Percentiles rank a stretch among this genome's conserved stretches.
These are phyloP conservation scores for Gephyroberyx darwinii DNA, from an alignment of 2,797 vertebrate species.

Conservation along the genomic window DNA sequence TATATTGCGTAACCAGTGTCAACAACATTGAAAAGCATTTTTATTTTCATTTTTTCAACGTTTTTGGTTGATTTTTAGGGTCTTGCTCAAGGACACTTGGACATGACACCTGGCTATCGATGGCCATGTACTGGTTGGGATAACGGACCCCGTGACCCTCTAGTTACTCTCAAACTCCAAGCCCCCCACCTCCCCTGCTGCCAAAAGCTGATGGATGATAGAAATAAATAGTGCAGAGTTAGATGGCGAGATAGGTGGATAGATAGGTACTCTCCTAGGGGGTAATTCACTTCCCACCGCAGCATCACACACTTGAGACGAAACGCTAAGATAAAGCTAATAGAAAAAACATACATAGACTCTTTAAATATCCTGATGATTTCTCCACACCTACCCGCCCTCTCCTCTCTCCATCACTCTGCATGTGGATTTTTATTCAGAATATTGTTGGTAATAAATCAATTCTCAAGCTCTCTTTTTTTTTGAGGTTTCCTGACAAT, in stretches of 20 bases:
- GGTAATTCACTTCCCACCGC: background rate
- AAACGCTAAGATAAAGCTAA: background rate
- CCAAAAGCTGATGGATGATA: background rate
- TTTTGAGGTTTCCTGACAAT: conserved; percentile 44
- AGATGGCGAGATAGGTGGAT: background rate
- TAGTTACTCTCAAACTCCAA: background rate
- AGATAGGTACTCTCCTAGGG: background rate
- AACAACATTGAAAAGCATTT: no score
- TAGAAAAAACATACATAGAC: background rate
- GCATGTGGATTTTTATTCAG: conserved; percentile 31
- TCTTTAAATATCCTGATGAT: background rate
- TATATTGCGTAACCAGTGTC: no score
- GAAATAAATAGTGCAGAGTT: background rate
- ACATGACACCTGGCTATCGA: background rate
- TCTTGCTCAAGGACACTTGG: background rate
- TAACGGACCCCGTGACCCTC: background rate
- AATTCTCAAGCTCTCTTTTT: conserved; percentile 33
- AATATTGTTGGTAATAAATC: conserved; percentile 51
- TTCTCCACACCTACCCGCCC: background rate
- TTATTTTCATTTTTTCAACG: background rate
- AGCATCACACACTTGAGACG: background rate
- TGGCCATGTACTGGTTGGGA: background rate
- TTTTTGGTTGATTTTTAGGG: background rate
- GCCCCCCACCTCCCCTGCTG: background rate
- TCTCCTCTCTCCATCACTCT: conserved; percentile 10